Percentiles rank a stretch among this genome's conserved stretches.
These are phyloP conservation scores for Cyrtonyx montezumae DNA, from an alignment of 2,113 vertebrate species.

Conservation along the genomic window DNA sequence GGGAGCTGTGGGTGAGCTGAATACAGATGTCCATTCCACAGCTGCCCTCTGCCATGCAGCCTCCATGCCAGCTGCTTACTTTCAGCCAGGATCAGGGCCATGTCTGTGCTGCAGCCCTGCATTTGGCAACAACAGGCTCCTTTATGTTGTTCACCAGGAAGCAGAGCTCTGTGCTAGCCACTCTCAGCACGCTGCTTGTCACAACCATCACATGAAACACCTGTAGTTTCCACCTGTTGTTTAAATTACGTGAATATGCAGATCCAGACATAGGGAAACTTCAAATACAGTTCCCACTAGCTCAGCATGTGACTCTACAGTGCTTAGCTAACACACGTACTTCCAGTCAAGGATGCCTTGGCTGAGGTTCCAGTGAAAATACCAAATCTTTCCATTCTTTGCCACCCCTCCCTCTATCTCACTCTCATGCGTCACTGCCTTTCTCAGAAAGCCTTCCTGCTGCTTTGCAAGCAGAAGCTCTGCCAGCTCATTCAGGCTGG, in stretches of 20 bases:
- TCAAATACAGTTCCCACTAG: not conserved
- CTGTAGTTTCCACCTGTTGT: not conserved
- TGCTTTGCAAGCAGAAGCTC: not conserved
- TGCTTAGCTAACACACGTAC: not conserved
- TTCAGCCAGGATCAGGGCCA: not conserved
- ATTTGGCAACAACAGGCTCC: not conserved
- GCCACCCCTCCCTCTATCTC: constrained; percentile 5
- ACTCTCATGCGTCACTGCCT: constrained; percentile 5
- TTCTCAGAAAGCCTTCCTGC: not conserved
- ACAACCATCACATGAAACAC: not conserved
- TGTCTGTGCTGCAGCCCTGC: not conserved
- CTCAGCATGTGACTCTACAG: accelerated
- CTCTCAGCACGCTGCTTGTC: accelerated
- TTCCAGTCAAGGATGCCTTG: not conserved
- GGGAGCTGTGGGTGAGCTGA: not conserved
- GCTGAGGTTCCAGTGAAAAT: not conserved
- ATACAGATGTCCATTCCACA: not conserved
- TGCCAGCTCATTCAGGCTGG: not conserved
- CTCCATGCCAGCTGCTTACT: not conserved
- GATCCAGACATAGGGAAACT: not conserved
- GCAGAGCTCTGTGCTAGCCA: not conserved
- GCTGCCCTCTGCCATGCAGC: not conserved
- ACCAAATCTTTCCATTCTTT: not conserved
- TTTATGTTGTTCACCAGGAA: not conserved
- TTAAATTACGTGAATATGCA: not conserved